Percentiles rank a stretch among this genome's conserved stretches.
These are phyloP conservation scores for Rhizomys pruinosus DNA, from an alignment of 2,113 vertebrate genomes.

Conservation along the genomic window DNA sequence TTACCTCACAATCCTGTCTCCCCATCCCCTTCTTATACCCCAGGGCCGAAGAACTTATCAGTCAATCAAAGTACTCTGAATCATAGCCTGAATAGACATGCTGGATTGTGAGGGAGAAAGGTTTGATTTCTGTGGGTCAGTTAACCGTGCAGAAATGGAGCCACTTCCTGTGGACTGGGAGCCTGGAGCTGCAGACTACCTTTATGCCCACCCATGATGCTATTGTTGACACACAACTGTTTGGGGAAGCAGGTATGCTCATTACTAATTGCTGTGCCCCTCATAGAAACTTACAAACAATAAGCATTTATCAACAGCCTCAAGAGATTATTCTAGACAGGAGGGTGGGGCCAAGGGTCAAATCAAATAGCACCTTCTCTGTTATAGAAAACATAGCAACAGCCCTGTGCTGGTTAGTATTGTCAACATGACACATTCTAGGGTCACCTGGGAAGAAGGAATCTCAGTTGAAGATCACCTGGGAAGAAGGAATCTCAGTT, in stretches of 20 bases:
- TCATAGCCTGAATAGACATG: background rate
- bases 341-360: background rate
- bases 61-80: background rate
- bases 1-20: background rate
- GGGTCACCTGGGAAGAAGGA: background rate
- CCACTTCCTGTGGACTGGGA: background rate
- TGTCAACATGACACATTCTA: background rate
- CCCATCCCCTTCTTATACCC: no score
- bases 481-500: background rate
- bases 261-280: background rate
- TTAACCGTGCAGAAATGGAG: background rate
- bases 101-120: fast-evolving
- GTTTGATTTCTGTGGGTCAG: background rate
- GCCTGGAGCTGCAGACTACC: background rate
- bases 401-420: background rate
- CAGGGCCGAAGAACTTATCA: background rate
- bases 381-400: background rate
- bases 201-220: background rate
- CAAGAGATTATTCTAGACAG: background rate
- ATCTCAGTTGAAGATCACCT: background rate
- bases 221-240: background rate
- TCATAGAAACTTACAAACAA: background rate
- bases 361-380: background rate
- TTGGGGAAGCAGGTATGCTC: background rate
- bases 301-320: background rate